Evolutionary conservation across 2,888 invertebrate species (phyloP).

Genomic region (Leptura quadrifasciata): DNA sequence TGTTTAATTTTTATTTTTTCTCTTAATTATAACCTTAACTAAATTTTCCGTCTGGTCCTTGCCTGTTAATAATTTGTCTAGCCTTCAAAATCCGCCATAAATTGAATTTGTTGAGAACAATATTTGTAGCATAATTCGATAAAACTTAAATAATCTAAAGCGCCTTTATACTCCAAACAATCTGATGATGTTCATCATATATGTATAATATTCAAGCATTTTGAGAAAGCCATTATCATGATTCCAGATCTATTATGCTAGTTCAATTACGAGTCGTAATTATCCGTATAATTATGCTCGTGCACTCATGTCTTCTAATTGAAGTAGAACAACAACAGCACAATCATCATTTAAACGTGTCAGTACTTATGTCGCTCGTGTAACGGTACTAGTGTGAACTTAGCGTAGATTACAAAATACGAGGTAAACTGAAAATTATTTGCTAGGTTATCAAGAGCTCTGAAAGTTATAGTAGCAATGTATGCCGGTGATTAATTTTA

Average conservation of each 20-base stretch:
- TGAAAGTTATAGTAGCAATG: too few relatives aligned
- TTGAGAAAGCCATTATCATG: too few relatives aligned
- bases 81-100: too few relatives aligned
- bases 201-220: too few relatives aligned
- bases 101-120: too few relatives aligned
- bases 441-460: background rate
- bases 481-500: too few relatives aligned
- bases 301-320: constrained; percentile 2
- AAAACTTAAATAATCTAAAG: too few relatives aligned
- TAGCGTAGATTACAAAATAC: background rate
- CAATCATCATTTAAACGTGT: constrained; percentile 19
- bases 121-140: too few relatives aligned
- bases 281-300: constrained; percentile 10
- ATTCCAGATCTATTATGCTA: background rate
- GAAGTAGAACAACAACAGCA: background rate
- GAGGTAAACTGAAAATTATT: background rate
- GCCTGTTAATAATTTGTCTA: too few relatives aligned
- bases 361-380: background rate
- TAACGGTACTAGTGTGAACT: constrained; percentile 9
- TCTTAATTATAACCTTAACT: too few relatives aligned
- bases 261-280: background rate
- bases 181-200: background rate
- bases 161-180: background rate
- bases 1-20: too few relatives aligned
- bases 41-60: too few relatives aligned